Evolutionary conservation across 2,797 vertebrate species (phyloP).

Genomic region (Silurus lanzhouensis): DNA sequence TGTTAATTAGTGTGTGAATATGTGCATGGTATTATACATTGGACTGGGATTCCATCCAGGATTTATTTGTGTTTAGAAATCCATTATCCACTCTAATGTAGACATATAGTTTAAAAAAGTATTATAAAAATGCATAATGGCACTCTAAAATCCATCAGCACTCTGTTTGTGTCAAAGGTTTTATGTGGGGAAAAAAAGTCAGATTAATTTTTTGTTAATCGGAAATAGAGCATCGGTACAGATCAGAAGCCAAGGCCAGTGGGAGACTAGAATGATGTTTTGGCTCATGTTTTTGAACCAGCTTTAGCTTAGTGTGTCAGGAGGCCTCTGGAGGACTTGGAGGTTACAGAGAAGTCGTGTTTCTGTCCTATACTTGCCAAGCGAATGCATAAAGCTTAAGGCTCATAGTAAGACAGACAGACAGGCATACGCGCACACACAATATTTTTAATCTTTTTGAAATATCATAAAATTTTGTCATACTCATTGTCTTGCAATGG

Average conservation of each 20-base stretch:
- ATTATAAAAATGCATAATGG: not conserved
- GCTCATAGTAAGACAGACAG: constrained; percentile 48
- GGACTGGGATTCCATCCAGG: not conserved
- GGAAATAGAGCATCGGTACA: not conserved
- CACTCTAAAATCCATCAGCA: not conserved
- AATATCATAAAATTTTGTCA: constrained; percentile 53
- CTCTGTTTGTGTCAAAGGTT: not conserved
- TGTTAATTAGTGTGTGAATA: not conserved
- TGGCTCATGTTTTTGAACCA: constrained; percentile 22
- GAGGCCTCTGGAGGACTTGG: constrained; percentile 31
- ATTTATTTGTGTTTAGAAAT: not conserved
- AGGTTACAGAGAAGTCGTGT: constrained; percentile 39
- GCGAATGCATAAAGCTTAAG: constrained; percentile 54
- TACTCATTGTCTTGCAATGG: not conserved
- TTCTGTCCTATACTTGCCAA: constrained; percentile 51
- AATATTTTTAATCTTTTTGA: constrained; percentile 66
- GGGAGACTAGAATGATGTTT: constrained; percentile 24
- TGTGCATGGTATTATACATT: not conserved
- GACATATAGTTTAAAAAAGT: not conserved
- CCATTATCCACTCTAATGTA: not conserved
- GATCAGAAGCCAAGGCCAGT: constrained; percentile 26
- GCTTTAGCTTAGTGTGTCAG: constrained; percentile 40
- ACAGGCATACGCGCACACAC: constrained; percentile 15
- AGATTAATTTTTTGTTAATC: not conserved
- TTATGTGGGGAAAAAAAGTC: not conserved